phyloP scores from a whole-genome alignment of 2,113 vertebrate species.

The Lipotes vexillifer region DNA sequence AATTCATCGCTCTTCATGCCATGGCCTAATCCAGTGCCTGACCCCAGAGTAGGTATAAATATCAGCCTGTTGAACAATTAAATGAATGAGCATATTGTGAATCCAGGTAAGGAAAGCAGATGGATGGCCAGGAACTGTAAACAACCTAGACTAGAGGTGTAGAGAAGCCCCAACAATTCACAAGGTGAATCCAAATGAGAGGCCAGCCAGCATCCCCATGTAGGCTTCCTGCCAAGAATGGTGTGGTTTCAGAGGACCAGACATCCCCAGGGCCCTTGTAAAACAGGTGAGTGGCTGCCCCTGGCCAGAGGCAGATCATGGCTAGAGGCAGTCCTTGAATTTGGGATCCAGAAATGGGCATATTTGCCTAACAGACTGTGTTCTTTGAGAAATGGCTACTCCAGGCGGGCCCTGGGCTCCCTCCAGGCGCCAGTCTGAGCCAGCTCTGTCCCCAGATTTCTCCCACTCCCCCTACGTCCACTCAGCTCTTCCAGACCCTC shows the following conservation, averaged over 20 bases:
- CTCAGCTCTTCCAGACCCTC: background rate
- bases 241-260: background rate
- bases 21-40: background rate
- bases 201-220: too few relatives aligned
- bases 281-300: background rate
- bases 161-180: background rate
- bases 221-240: background rate
- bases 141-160: background rate
- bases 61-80: background rate
- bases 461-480: background rate
- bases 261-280: rapidly evolving
- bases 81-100: too few relatives aligned
- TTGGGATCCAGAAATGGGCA: background rate
- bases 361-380: background rate
- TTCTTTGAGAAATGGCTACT: background rate
- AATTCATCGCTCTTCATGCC: background rate
- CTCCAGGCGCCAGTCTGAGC: background rate
- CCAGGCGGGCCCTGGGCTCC: too few relatives aligned
- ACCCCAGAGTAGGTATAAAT: background rate
- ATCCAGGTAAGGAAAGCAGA: background rate
- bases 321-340: background rate
- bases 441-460: background rate
- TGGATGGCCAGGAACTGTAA: background rate
- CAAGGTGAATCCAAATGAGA: background rate
- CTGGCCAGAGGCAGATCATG: too few relatives aligned